These are phyloP conservation scores for Epinephelus lanceolatus DNA, from an alignment of 2,113 vertebrate species.

Conservation along the genomic window DNA sequence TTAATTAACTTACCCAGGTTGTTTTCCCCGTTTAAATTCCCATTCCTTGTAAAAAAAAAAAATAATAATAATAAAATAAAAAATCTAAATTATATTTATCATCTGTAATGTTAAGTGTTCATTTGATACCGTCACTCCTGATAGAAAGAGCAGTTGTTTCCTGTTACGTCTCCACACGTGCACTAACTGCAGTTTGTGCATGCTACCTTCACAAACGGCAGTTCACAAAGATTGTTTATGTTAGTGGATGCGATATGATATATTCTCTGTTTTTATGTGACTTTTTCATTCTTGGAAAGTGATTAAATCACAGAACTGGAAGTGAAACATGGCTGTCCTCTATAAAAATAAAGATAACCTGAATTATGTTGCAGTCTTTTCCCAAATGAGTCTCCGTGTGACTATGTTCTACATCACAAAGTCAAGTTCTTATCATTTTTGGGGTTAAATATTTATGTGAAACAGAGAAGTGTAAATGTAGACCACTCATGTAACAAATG, in stretches of 20 bases:
- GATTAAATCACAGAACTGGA: constrained; percentile 42
- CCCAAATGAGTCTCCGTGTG: background rate
- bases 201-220: constrained; percentile 35
- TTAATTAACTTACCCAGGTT: background rate
- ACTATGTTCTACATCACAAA: background rate
- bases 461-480: background rate
- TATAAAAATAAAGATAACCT: constrained; percentile 48
- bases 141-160: constrained; percentile 2
- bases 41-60: background rate
- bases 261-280: constrained; percentile 49
- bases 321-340: constrained; percentile 36
- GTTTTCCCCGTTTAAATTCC: background rate
- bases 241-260: constrained; percentile 30
- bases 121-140: constrained; percentile 22
- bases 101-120: constrained; percentile 17
- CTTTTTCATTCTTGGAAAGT: constrained; percentile 50
- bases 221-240: constrained; percentile 7
- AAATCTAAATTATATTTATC: background rate
- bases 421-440: background rate
- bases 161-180: constrained; percentile 11
- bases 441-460: background rate
- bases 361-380: constrained; percentile 32
- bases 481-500: background rate
- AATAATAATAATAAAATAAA: background rate
- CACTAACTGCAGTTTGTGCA: constrained; percentile 47